Percentiles rank a stretch among this genome's conserved stretches.
These are phyloP conservation scores for Mustelus asterias DNA, from an alignment of 2,113 vertebrate species.

Conservation along the genomic window DNA sequence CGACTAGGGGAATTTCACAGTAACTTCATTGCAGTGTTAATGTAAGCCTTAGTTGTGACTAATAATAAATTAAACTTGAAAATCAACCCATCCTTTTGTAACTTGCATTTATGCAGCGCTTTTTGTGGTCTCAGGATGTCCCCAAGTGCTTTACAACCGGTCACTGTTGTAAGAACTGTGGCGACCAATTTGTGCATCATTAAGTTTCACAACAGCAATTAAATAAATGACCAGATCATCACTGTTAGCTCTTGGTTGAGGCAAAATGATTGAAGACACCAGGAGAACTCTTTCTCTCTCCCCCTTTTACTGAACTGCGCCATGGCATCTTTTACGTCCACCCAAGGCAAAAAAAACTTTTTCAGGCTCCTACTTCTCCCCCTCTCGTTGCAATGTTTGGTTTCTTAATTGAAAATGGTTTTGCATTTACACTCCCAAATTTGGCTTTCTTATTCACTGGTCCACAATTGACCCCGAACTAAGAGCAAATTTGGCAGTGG, in stretches of 20 bases:
- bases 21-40: too few relatives aligned
- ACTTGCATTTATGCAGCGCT: too few relatives aligned
- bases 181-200: not conserved
- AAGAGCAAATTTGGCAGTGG: not conserved
- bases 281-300: not conserved
- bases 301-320: not conserved
- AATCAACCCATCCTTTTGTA: too few relatives aligned
- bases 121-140: too few relatives aligned
- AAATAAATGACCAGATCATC: not conserved
- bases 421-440: not conserved
- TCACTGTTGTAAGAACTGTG: not conserved
- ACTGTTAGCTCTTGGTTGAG: not conserved
- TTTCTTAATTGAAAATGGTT: not conserved
- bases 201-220: not conserved
- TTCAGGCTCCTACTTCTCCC: too few relatives aligned
- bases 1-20: too few relatives aligned
- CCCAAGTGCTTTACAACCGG: not conserved
- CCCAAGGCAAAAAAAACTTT: not conserved
- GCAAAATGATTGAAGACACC: not conserved
- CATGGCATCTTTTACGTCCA: not conserved
- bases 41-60: too few relatives aligned
- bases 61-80: too few relatives aligned
- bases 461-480: not conserved
- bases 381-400: not conserved
- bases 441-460: not conserved